phyloP scores from a whole-genome alignment of 2,888 invertebrate genomes.

The Drosophila limbata region DNA sequence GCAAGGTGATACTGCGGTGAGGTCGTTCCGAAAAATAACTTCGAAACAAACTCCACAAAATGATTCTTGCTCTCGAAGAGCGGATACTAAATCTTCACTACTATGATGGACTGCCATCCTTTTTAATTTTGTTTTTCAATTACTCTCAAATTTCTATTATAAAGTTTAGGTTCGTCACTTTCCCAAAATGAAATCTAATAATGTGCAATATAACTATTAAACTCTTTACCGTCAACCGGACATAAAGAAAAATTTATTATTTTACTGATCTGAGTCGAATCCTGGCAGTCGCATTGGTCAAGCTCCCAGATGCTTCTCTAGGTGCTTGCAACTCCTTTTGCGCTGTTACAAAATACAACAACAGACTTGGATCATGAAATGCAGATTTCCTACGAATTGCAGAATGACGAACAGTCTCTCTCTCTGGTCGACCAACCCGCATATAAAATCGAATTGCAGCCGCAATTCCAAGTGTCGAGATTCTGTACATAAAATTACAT shows the following conservation, averaged over 20 bases:
- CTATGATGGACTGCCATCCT: neutral
- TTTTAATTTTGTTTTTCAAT: neutral
- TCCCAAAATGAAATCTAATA: neutral
- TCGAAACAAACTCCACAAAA: neutral
- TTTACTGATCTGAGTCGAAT: slow-evolving; percentile 1
- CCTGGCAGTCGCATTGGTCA: too few species aligned
- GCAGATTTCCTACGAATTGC: too few species aligned
- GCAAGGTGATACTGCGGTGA: neutral
- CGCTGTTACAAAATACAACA: too few species aligned
- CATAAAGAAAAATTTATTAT: neutral
- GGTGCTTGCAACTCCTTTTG: too few species aligned
- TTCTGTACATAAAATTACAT: too few species aligned
- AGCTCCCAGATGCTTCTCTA: too few species aligned
- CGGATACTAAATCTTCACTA: neutral
- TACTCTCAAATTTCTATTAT: neutral
- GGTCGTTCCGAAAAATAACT: neutral
- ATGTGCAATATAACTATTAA: neutral
- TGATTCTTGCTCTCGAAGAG: neutral
- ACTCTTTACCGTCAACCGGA: neutral
- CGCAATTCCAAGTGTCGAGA: too few species aligned
- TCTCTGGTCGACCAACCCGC: too few species aligned
- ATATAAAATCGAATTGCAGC: too few species aligned
- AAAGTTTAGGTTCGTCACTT: slow-evolving; percentile 1
- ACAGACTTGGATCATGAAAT: too few species aligned
- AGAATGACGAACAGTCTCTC: too few species aligned